These are phyloP conservation scores for Lepidocyrtinus sp. DNA, from an alignment of 2,888 invertebrate species.

Conservation along the genomic window DNA sequence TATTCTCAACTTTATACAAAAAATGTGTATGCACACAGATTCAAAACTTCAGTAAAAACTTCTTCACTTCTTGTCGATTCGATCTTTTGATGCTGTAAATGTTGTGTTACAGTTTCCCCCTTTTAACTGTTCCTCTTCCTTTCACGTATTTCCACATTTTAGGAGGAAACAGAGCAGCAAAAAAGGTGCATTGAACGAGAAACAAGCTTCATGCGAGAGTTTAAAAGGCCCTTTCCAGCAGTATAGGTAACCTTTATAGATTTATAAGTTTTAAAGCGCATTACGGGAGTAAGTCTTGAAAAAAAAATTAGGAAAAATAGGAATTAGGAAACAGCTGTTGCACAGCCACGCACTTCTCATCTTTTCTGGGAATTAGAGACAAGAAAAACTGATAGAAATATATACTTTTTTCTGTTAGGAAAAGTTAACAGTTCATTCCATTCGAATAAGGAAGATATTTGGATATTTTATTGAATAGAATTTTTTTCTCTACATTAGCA, in stretches of 20 bases:
- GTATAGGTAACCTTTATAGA: slow-evolving; percentile 12
- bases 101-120: slow-evolving; percentile 18
- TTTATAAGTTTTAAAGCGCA: slow-evolving; percentile 51
- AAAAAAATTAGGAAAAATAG: slow-evolving; percentile 58
- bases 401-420: slow-evolving; percentile 26
- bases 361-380: slow-evolving; percentile 14
- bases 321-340: slow-evolving; percentile 69
- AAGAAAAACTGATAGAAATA: neutral
- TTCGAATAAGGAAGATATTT: neutral
- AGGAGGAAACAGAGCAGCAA: slow-evolving; percentile 46
- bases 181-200: slow-evolving; percentile 28
- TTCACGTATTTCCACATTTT: slow-evolving; percentile 49
- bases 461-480: slow-evolving; percentile 9
- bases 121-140: neutral
- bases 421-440: slow-evolving; percentile 27
- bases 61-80: neutral
- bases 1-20: neutral
- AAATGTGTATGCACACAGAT: neutral
- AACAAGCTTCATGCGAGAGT: neutral
- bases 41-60: neutral
- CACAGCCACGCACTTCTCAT: slow-evolving; percentile 58
- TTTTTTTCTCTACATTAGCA: slow-evolving; percentile 2
- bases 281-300: slow-evolving; percentile 39
- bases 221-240: slow-evolving; percentile 28
- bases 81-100: neutral